Evolutionary conservation across 2,113 vertebrate genomes (phyloP), one percentile per base, ranked within the genome.

Genomic region (Columba janthina): DNA sequence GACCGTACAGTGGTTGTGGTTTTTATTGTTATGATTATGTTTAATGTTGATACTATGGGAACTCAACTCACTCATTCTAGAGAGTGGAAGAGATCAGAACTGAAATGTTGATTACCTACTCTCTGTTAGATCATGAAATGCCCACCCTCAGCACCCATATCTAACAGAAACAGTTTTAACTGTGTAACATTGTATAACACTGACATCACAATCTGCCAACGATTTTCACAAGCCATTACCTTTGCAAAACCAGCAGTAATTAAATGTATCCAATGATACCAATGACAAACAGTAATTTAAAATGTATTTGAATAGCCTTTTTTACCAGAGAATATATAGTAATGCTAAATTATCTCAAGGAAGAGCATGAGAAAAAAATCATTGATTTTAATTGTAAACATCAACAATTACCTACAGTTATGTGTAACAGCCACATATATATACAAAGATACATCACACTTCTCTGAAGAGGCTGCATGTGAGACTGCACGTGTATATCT

Each of bases 371-470:
- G 50, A 29, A 89, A 66, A 66, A 64, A 36, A 11, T 10, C 71
- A 14, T 19, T 58, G 8, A 32, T 80, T 80, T 46, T 80, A 77
- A 60, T 51, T 36, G 32, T 26, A 73, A 53, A 10, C 11, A 72
- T 70, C 38, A 64, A 17, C 32, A 51, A 26, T 46, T 70, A 53
- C 50, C 20, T 64, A 10, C 15, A 31, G 11, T 38, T 57, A 34
- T 3, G 14, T 0, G 0, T 62, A 74, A 20, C 34, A 62, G 13
- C 34, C 57, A 8, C 19, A 6, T 38, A 25, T 29, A 24, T 6
- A 29, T 17, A 22, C 4, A 29, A 4, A 40, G 44, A 46, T 17
- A 8, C 5, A 4, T 29, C 50, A 10, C 19, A 26, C 8, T 70
- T 15, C n/a, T 71, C n/a, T 54, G 40, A 61, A 40, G 42, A 53